A percentile compares a stretch with the other conserved stretches of the same genome.
These are phyloP conservation scores for Ligdia adustata DNA, from an alignment of 2,888 invertebrate genomes.

Conservation along the genomic window DNA sequence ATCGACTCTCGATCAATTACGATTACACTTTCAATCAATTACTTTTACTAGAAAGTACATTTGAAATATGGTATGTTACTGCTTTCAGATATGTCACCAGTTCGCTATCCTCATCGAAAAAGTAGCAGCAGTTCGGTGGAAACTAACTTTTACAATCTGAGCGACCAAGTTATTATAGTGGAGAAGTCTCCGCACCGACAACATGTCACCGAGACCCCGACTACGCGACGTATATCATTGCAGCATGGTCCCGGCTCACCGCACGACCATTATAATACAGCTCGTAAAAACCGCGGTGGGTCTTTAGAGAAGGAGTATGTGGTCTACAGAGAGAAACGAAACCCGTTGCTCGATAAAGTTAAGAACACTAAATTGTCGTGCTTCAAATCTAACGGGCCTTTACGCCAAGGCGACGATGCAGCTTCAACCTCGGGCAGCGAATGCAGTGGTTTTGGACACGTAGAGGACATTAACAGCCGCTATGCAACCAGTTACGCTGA, in stretches of 20 bases:
- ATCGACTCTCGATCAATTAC: constrained; percentile 8
- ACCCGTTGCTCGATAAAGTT: constrained; percentile 88
- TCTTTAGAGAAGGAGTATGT: constrained; percentile 84
- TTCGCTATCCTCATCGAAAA: constrained; percentile 85
- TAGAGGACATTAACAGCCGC: constrained; percentile 71
- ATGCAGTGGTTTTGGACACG: constrained; percentile 78
- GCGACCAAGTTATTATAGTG: constrained; percentile 84
- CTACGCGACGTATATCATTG: constrained; percentile 72
- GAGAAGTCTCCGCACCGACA: constrained; percentile 82
- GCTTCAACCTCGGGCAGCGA: constrained; percentile 81
- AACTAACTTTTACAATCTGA: constrained; percentile 87
- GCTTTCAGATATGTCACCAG: constrained; percentile 86
- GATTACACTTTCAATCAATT: constrained; percentile 18
- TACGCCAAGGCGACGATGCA: constrained; percentile 76
- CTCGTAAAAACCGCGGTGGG: constrained; percentile 76
- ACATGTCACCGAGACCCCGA: constrained; percentile 65
- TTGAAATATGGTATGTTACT: constrained; percentile 15
- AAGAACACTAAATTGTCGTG: constrained; percentile 88
- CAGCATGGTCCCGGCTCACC: constrained; percentile 72
- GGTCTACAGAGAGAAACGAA: constrained; percentile 86
- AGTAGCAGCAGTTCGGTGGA: constrained; percentile 86
- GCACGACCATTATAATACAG: constrained; percentile 77
- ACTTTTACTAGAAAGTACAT: constrained; percentile 9
- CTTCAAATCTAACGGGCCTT: constrained; percentile 84
- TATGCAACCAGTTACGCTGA: constrained; percentile 65